phyloP scores from a whole-genome alignment of 2,797 vertebrate species.

The Tenualosa thibaudeaui region DNA sequence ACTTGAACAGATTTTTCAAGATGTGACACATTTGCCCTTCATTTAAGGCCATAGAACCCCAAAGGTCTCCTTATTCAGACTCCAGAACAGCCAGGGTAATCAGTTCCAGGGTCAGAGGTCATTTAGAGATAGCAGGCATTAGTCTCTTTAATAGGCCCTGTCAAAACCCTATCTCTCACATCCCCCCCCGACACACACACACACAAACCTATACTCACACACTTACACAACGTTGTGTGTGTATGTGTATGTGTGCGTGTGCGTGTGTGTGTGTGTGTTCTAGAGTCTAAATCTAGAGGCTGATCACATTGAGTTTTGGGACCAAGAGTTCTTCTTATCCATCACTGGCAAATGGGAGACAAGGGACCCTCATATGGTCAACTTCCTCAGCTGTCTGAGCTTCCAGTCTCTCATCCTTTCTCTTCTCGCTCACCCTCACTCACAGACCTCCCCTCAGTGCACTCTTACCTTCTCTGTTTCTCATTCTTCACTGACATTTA shows the following conservation, averaged over 20 bases:
- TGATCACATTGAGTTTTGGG: neutral
- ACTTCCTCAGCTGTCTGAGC: neutral
- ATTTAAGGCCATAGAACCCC: neutral
- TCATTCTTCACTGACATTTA: constrained; percentile 11
- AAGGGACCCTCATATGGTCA: neutral
- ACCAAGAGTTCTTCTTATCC: neutral
- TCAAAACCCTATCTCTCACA: neutral
- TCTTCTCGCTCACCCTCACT: neutral
- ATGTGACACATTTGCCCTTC: constrained; percentile 13
- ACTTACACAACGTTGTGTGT: neutral
- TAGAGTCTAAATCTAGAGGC: neutral
- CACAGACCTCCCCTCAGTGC: neutral
- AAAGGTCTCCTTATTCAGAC: neutral
- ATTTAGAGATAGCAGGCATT: neutral
- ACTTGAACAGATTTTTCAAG: neutral
- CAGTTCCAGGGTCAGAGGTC: constrained; percentile 9
- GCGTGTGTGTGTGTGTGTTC: neutral
- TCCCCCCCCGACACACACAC: neutral
- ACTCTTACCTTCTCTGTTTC: neutral
- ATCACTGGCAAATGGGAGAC: neutral
- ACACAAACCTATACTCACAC: neutral
- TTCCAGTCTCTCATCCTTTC: neutral
- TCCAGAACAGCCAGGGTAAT: neutral
- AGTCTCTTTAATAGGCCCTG: constrained; percentile 18
- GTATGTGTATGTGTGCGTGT: neutral